A percentile compares a stretch with the other conserved stretches of the same genome.
Evolutionary conservation across 2,113 vertebrate genomes (phyloP).

Genomic region (Tyrannus savana): DNA sequence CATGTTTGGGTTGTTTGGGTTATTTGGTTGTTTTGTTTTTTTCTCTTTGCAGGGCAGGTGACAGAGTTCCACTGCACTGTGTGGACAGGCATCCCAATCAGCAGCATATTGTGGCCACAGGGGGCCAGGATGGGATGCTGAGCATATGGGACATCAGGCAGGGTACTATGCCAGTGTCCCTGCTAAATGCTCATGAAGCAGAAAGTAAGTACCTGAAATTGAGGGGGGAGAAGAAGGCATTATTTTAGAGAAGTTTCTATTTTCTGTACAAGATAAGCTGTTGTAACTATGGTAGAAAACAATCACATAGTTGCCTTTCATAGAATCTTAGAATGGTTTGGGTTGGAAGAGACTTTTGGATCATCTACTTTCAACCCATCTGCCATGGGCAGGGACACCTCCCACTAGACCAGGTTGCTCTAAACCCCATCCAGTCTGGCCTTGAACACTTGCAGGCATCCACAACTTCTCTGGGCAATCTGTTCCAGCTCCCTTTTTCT

Average conservation of each 20-base stretch:
- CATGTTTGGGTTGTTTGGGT: background rate
- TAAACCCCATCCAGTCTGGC: background rate
- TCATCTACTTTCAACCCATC: background rate
- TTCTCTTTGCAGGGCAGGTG: slow-evolving; percentile 79
- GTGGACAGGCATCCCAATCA: slow-evolving; percentile 95
- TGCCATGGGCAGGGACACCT: background rate
- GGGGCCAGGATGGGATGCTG: slow-evolving; percentile 96
- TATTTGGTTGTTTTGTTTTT: background rate
- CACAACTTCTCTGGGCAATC: background rate
- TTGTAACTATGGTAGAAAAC: background rate
- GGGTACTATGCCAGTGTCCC: slow-evolving; percentile 86
- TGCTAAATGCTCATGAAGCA: slow-evolving; percentile 95
- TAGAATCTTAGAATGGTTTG: background rate
- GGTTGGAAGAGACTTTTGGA: background rate
- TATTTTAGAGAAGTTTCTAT: background rate
- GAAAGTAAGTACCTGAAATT: slow-evolving; percentile 84
- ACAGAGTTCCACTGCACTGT: slow-evolving; percentile 92
- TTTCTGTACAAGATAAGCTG: background rate
- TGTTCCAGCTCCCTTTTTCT: background rate
- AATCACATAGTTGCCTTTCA: background rate
- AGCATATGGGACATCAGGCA: slow-evolving; percentile 97
- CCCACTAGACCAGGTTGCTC: background rate
- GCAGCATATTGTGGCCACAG: slow-evolving; percentile 94
- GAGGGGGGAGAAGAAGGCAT: background rate
- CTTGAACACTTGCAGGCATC: background rate